Evolutionary conservation across 2,797 vertebrate genomes (phyloP).

Genomic region (Myioborus melanocephalus): DNA sequence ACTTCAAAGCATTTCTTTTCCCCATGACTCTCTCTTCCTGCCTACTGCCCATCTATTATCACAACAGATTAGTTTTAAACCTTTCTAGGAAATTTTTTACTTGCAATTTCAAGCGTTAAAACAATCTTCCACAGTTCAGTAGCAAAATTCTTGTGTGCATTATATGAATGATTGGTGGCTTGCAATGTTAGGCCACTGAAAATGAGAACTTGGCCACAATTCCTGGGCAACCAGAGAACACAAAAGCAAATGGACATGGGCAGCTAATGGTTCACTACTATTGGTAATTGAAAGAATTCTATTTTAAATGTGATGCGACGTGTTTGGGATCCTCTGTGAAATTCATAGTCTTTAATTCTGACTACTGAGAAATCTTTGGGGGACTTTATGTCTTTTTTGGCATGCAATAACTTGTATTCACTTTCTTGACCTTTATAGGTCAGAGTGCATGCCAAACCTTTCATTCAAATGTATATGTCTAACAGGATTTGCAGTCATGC

Average conservation of each 20-base stretch:
- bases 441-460: neutral
- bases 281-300: neutral
- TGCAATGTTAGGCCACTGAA: neutral
- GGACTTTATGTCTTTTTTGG: neutral
- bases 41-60: neutral
- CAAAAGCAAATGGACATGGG: neutral
- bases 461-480: neutral
- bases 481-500: neutral
- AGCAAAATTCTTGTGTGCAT: neutral
- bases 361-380: neutral
- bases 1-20: neutral
- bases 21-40: neutral
- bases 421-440: neutral
- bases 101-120: neutral
- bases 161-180: neutral
- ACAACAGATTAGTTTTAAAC: neutral
- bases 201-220: neutral
- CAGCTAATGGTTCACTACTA: neutral
- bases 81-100: neutral
- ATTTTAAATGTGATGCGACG: neutral
- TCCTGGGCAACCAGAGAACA: neutral
- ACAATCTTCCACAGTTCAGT: neutral
- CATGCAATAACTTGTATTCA: neutral
- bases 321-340: neutral
- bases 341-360: neutral